Percentiles rank a stretch among this genome's conserved stretches.
These are phyloP conservation scores for Drosophila mimica DNA, from an alignment of 2,888 invertebrate species.

Conservation along the genomic window DNA sequence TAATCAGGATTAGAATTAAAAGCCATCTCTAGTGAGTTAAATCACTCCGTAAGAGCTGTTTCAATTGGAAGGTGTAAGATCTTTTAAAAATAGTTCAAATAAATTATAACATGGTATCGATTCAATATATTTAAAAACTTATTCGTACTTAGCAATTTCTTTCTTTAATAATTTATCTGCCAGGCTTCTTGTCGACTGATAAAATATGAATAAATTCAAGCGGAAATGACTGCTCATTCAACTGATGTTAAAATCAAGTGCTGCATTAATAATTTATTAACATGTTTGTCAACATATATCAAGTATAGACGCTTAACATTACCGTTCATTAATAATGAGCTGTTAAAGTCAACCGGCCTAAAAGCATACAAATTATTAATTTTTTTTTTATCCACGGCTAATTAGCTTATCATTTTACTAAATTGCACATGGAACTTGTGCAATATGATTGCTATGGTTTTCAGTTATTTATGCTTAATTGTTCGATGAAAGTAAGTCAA, in stretches of 20 bases:
- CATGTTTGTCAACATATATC: background rate
- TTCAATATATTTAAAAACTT: background rate
- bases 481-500: conserved; percentile 3
- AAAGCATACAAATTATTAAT: conserved; percentile 8
- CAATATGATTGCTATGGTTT: background rate
- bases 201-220: background rate
- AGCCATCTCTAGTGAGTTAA: background rate
- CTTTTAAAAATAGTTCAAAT: background rate
- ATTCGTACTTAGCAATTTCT: background rate
- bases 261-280: background rate
- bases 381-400: conserved; percentile 26
- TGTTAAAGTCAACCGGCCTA: background rate
- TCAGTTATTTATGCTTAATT: conserved; percentile 14
- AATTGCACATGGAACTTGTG: conserved; percentile 27
- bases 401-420: conserved; percentile 53
- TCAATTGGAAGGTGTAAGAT: background rate
- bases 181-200: background rate
- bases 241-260: background rate
- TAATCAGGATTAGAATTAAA: background rate
- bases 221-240: background rate
- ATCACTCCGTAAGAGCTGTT: background rate
- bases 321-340: background rate
- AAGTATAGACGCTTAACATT: background rate
- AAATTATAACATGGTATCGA: background rate
- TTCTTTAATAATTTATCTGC: background rate